Percentiles rank a stretch among this genome's conserved stretches.
Evolutionary conservation across 2,113 vertebrate species (phyloP).

Genomic region (Phoxinus phoxinus): DNA sequence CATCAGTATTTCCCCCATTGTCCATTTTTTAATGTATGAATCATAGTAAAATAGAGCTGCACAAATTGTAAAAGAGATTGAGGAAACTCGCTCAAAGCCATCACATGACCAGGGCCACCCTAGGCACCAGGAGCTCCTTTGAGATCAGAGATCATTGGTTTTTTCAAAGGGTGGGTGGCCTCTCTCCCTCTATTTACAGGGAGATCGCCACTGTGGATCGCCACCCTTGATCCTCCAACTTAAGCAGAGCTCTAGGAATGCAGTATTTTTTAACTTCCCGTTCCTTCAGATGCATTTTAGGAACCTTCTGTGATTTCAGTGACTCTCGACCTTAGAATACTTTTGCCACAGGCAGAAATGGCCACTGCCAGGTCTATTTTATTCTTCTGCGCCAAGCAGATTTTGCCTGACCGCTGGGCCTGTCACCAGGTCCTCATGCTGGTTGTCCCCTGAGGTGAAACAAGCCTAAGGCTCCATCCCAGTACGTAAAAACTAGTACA

Average conservation of each 20-base stretch:
- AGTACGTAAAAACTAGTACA: not conserved
- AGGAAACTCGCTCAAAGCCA: not conserved
- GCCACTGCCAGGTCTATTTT: not conserved
- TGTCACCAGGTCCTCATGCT: slow-evolving; percentile 31
- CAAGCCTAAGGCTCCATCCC: slow-evolving; percentile 40
- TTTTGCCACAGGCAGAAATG: slow-evolving; percentile 37
- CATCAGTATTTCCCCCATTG: too few relatives aligned
- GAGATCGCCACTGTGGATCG: not conserved
- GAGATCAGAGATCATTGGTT: not conserved
- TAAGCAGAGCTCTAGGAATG: not conserved
- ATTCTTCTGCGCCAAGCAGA: slow-evolving; percentile 29
- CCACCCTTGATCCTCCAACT: not conserved
- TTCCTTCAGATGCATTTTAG: slow-evolving; percentile 28
- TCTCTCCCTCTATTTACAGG: not conserved
- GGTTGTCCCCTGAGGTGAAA: slow-evolving; percentile 30
- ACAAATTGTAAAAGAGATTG: not conserved
- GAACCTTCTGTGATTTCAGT: slow-evolving; percentile 16
- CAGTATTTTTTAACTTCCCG: not conserved
- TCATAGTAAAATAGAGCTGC: not conserved
- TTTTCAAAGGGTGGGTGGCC: not conserved
- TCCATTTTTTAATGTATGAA: not conserved
- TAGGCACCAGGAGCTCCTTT: not conserved
- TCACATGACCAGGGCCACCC: slow-evolving; percentile 16
- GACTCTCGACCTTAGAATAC: slow-evolving; percentile 13
- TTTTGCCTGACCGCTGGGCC: slow-evolving; percentile 31